Evolutionary conservation across 2,113 vertebrate species (phyloP).

Genomic region (Amphilophus citrinellus): DNA sequence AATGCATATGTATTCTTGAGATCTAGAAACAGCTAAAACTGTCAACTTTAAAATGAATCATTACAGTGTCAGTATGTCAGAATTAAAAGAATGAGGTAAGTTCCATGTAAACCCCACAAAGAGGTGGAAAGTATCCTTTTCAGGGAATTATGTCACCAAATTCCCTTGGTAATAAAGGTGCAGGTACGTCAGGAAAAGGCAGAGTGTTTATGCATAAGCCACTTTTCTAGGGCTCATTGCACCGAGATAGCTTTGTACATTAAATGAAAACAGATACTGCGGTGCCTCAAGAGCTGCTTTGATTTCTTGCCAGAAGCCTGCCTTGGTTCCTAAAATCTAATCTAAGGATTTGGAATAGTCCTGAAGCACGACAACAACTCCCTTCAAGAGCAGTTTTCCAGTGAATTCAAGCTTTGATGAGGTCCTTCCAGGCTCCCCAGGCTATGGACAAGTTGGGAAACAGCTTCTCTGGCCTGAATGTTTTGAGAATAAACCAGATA

Average conservation of each 20-base stretch:
- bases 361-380: constrained; percentile 54
- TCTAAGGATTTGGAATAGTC: constrained; percentile 61
- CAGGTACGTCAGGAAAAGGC: constrained; percentile 53
- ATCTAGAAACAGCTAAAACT: constrained; percentile 48
- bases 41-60: constrained; percentile 40
- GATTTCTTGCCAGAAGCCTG: constrained; percentile 66
- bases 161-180: constrained; percentile 23
- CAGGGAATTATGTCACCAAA: constrained; percentile 34
- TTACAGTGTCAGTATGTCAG: constrained; percentile 33
- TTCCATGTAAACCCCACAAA: constrained; percentile 26
- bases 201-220: constrained; percentile 44
- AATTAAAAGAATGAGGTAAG: constrained; percentile 46
- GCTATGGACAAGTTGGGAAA: constrained; percentile 25
- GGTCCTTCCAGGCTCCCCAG: constrained; percentile 25
- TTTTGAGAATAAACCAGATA: constrained; percentile 57
- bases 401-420: constrained; percentile 33
- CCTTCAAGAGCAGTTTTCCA: constrained; percentile 48
- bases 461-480: constrained; percentile 11
- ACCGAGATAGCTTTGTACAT: constrained; percentile 64
- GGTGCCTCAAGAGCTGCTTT: constrained; percentile 62
- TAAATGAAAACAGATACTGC: constrained; percentile 76
- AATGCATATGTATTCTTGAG: constrained; percentile 5
- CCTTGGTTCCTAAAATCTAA: constrained; percentile 66
- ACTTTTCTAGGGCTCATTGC: constrained; percentile 62
- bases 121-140: constrained; percentile 26